Evolutionary conservation across 1,140 invertebrate species (phyloP).

Genomic region (Ptiloglossa arizonensis): DNA sequence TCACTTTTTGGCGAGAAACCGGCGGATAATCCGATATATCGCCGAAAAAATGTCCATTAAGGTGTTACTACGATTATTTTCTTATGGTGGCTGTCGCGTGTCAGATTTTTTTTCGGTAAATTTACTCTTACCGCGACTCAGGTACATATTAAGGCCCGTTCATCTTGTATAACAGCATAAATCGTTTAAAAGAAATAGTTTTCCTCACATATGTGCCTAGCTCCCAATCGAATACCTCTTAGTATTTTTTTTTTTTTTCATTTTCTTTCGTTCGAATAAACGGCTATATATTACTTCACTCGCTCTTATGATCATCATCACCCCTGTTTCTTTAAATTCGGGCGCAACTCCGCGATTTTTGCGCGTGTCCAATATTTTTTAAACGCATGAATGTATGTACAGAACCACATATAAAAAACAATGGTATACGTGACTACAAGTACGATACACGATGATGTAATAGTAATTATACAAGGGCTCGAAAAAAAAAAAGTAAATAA

Average conservation of each 20-base stretch:
- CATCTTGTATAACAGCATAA: constrained; percentile 65
- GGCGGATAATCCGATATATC: constrained; percentile 9
- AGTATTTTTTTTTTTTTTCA: not conserved
- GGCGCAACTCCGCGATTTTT: constrained; percentile 55
- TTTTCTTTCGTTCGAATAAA: constrained; percentile 6
- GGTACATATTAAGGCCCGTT: constrained; percentile 80
- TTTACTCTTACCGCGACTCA: constrained; percentile 75
- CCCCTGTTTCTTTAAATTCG: constrained; percentile 36
- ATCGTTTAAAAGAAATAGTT: constrained; percentile 52
- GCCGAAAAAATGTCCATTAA: constrained; percentile 51
- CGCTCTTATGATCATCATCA: constrained; percentile 3
- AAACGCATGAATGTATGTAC: constrained; percentile 63
- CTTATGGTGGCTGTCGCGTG: constrained; percentile 72
- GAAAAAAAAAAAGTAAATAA: constrained; percentile 61
- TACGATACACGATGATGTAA: constrained; percentile 58
- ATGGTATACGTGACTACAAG: constrained; percentile 59
- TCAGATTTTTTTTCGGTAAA: constrained; percentile 57
- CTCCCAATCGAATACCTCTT: constrained; percentile 19
- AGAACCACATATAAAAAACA: constrained; percentile 65
- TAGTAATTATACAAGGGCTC: constrained; percentile 66
- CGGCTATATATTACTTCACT: constrained; percentile 40
- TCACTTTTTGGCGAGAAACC: constrained; percentile 32
- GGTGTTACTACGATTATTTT: constrained; percentile 61
- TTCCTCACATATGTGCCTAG: constrained; percentile 39
- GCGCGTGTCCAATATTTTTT: constrained; percentile 55